These are phyloP conservation scores for Trissoscelio sp. DNA, from an alignment of 2,888 invertebrate species.

Conservation along the genomic window DNA sequence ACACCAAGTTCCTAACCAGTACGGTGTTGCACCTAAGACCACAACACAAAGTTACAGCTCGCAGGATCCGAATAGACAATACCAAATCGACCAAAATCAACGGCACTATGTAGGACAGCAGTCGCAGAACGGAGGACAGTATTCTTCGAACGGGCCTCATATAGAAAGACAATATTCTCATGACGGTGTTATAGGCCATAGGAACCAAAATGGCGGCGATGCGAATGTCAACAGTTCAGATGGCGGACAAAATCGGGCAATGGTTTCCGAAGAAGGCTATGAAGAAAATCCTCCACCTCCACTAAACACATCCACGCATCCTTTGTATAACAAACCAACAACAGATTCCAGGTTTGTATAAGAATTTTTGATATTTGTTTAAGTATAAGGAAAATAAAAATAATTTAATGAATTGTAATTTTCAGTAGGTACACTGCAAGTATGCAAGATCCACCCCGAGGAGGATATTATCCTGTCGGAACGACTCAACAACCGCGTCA, in stretches of 20 bases:
- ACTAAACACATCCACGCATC: slow-evolving; percentile 89
- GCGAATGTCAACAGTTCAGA: slow-evolving; percentile 69
- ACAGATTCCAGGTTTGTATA: slow-evolving; percentile 77
- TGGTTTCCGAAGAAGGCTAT: slow-evolving; percentile 81
- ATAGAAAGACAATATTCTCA: slow-evolving; percentile 73
- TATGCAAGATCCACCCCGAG: slow-evolving; percentile 89
- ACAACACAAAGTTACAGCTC: slow-evolving; percentile 62
- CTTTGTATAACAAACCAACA: slow-evolving; percentile 84
- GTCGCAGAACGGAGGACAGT: slow-evolving; percentile 68
- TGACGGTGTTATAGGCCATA: slow-evolving; percentile 69
- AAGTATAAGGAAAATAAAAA: not conserved
- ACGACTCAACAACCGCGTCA: slow-evolving; percentile 82
- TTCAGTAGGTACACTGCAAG: slow-evolving; percentile 87
- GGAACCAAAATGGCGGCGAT: slow-evolving; percentile 73
- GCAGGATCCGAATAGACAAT: slow-evolving; percentile 74
- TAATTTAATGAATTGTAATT: slow-evolving; percentile 5
- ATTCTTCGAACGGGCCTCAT: slow-evolving; percentile 74
- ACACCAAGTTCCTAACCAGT: slow-evolving; percentile 72
- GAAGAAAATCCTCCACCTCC: slow-evolving; percentile 86
- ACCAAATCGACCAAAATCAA: slow-evolving; percentile 69
- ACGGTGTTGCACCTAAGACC: slow-evolving; percentile 73
- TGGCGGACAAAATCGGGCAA: slow-evolving; percentile 80
- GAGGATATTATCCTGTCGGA: slow-evolving; percentile 87
- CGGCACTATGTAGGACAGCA: slow-evolving; percentile 65
- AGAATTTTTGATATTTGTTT: not conserved